Percentiles rank a stretch among this genome's conserved stretches.
Conservation (phyloP, 2,797 vertebrate species). For the Salarias fasciatus region DNA sequence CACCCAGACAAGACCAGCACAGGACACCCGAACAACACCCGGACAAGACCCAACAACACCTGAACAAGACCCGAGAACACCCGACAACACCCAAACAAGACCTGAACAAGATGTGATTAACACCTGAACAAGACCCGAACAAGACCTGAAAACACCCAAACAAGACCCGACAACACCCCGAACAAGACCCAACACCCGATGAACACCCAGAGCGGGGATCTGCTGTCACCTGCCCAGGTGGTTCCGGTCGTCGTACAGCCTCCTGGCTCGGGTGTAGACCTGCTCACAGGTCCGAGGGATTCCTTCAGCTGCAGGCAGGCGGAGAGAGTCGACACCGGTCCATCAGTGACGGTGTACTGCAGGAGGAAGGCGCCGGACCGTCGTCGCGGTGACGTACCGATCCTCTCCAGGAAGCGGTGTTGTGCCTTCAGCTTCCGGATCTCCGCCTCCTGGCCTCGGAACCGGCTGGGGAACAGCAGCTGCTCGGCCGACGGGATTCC, state of each 20-base stretch:
- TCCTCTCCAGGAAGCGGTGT: slow-evolving; percentile 57
- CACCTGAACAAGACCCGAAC: too few relatives aligned
- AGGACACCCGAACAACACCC: background rate
- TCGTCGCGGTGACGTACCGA: slow-evolving; percentile 51
- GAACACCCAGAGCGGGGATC: too few relatives aligned
- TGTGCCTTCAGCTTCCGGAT: slow-evolving; percentile 51
- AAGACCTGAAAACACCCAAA: too few relatives aligned
- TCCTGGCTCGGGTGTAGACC: slow-evolving; percentile 64
- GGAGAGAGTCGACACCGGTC: background rate
- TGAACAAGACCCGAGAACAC: too few relatives aligned
- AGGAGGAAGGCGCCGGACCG: background rate
- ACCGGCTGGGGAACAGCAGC: slow-evolving; percentile 73
- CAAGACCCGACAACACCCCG: too few relatives aligned
- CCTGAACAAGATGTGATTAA: too few relatives aligned
- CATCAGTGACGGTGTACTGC: too few relatives aligned
- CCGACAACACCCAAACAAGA: background rate
- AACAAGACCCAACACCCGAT: too few relatives aligned
- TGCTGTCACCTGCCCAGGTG: slow-evolving; percentile 71
- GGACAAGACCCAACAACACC: too few relatives aligned
- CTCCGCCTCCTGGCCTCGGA: slow-evolving; percentile 8
- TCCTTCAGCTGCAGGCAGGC: slow-evolving; percentile 67
- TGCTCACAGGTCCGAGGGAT: slow-evolving; percentile 68
- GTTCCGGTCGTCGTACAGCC: slow-evolving; percentile 64
- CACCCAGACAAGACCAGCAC: too few relatives aligned
- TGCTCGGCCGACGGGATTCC: slow-evolving; percentile 58